A percentile compares a stretch with the other conserved stretches of the same genome.
Evolutionary conservation across 2,797 vertebrate species (phyloP).

Genomic region (Neosilurus hyrtlii): DNA sequence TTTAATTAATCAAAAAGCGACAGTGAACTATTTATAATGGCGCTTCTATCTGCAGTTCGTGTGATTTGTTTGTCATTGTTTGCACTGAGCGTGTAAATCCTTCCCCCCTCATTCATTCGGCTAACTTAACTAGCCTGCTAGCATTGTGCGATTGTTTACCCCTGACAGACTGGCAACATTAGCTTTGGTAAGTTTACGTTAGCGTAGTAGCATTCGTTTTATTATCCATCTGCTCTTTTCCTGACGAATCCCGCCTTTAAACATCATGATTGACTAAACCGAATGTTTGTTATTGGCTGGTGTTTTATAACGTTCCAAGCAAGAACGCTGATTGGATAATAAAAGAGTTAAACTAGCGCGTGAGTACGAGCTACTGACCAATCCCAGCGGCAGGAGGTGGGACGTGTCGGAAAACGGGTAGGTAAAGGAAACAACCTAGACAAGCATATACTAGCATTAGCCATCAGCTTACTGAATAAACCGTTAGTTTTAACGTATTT

Average conservation of each 20-base stretch:
- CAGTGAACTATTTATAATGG: neutral
- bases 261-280: neutral
- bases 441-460: neutral
- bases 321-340: neutral
- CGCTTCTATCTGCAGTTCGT: too few species aligned
- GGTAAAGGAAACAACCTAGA: neutral
- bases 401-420: neutral
- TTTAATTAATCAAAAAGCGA: neutral
- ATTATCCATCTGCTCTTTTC: neutral
- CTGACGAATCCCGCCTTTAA: neutral
- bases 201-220: neutral
- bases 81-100: neutral
- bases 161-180: conserved; percentile 13
- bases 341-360: neutral
- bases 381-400: conserved; percentile 4
- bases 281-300: neutral
- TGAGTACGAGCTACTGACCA: neutral
- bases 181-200: neutral
- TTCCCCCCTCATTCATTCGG: conserved; percentile 36
- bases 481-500: neutral
- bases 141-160: conserved; percentile 46
- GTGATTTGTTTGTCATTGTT: neutral
- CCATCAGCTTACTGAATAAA: neutral
- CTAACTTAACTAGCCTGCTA: conserved; percentile 24
- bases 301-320: neutral